These are phyloP conservation scores for Zygogramma bicolorata DNA, from an alignment of 2,888 invertebrate species.

Conservation along the genomic window DNA sequence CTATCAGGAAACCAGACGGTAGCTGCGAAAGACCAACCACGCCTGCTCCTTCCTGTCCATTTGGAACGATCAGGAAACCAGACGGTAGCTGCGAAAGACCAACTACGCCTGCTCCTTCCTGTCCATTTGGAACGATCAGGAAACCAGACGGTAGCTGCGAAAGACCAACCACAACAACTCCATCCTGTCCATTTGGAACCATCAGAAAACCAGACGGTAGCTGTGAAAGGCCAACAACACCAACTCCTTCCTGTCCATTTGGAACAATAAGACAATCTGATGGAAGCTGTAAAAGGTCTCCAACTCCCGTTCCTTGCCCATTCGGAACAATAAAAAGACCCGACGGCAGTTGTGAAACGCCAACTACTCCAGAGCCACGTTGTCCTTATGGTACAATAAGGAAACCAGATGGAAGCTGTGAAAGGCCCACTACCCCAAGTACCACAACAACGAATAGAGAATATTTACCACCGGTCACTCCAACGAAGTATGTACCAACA, in stretches of 20 bases:
- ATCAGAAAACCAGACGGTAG: slow-evolving; percentile 23
- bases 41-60: neutral
- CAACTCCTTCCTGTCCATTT: slow-evolving; percentile 24
- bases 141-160: slow-evolving; percentile 23
- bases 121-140: slow-evolving; percentile 6
- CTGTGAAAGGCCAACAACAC: slow-evolving; percentile 12
- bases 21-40: slow-evolving; percentile 24
- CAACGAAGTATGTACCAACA: slow-evolving; percentile 53
- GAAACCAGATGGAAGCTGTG: slow-evolving; percentile 30
- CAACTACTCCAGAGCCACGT: slow-evolving; percentile 28
- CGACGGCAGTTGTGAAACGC: slow-evolving; percentile 17
- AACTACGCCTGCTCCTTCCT: slow-evolving; percentile 1
- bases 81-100: slow-evolving; percentile 15
- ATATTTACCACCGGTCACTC: slow-evolving; percentile 51
- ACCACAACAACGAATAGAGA: slow-evolving; percentile 41
- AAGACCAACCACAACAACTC: slow-evolving; percentile 3
- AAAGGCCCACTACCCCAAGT: slow-evolving; percentile 27
- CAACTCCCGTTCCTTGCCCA: slow-evolving; percentile 27
- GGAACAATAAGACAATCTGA: slow-evolving; percentile 27
- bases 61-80: slow-evolving; percentile 2
- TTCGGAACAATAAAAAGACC: slow-evolving; percentile 21
- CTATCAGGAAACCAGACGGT: slow-evolving; percentile 32
- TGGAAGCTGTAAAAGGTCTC: slow-evolving; percentile 28
- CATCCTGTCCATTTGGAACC: slow-evolving; percentile 28
- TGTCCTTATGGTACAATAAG: slow-evolving; percentile 34